phyloP scores from a whole-genome alignment of 1,140 invertebrate genomes.

The Euborellia annulipes region DNA sequence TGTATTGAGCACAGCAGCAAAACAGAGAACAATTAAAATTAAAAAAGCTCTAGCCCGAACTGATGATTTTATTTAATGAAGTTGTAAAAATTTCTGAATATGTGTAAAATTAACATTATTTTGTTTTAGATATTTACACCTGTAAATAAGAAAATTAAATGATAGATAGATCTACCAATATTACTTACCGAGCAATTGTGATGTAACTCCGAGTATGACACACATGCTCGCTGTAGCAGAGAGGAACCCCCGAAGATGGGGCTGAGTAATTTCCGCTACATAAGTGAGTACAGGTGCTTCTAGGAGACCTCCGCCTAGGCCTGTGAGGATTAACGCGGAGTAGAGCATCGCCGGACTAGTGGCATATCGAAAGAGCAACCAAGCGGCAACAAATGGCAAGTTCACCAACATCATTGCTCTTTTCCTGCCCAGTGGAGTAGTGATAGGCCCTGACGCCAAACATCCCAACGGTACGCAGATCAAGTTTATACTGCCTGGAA shows the following conservation, averaged over 20 bases:
- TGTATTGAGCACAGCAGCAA: too few relatives aligned
- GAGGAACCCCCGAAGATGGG: constrained; percentile 53
- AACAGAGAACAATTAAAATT: too few relatives aligned
- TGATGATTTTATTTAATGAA: too few relatives aligned
- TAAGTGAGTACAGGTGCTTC: constrained; percentile 69
- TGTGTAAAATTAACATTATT: too few relatives aligned
- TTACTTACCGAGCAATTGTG: constrained; percentile 24
- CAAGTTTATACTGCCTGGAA: constrained; percentile 56
- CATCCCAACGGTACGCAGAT: constrained; percentile 62
- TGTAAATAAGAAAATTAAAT: too few relatives aligned
- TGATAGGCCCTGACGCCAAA: constrained; percentile 47
- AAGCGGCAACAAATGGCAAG: constrained; percentile 51
- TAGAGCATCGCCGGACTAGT: constrained; percentile 42
- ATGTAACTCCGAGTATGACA: constrained; percentile 53
- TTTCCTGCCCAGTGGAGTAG: constrained; percentile 47
- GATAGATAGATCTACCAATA: too few relatives aligned
- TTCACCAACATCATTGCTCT: constrained; percentile 51
- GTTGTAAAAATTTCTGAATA: too few relatives aligned
- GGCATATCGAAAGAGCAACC: constrained; percentile 51
- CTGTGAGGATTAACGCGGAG: constrained; percentile 44
- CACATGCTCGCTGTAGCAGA: constrained; percentile 53
- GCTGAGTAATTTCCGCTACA: constrained; percentile 63
- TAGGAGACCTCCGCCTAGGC: constrained; percentile 51
- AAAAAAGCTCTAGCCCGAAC: too few relatives aligned
- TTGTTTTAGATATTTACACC: too few relatives aligned